phyloP scores from a whole-genome alignment of 2,797 vertebrate species.

The Vireo griseus region DNA sequence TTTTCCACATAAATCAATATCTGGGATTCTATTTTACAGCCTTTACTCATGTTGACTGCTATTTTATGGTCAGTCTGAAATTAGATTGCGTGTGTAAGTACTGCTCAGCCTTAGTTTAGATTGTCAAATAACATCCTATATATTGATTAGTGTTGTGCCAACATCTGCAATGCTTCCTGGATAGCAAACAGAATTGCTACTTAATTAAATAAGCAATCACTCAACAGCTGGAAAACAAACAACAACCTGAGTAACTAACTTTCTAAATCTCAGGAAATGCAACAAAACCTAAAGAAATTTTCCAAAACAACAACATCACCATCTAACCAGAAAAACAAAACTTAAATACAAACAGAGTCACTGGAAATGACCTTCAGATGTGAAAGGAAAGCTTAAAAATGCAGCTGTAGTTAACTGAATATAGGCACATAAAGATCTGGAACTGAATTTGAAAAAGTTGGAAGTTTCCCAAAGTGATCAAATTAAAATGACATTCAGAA shows the following conservation, averaged over 20 bases:
- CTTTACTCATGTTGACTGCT: neutral
- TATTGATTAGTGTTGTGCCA: neutral
- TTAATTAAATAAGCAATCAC: neutral
- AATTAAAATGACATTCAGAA: neutral
- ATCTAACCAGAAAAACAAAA: neutral
- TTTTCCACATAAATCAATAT: neutral
- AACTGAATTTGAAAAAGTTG: neutral
- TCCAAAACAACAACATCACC: accelerated
- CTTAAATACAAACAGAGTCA: neutral
- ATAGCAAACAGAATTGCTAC: neutral
- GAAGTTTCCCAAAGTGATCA: neutral
- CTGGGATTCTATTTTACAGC: neutral
- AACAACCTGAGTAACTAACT: neutral
- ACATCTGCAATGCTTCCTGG: neutral
- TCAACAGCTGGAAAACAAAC: neutral
- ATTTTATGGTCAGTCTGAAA: neutral
- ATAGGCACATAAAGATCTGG: neutral
- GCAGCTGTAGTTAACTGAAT: neutral
- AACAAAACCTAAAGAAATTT: neutral
- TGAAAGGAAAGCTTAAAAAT: neutral
- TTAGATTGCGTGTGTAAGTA: neutral
- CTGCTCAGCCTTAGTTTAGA: neutral
- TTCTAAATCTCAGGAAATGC: neutral
- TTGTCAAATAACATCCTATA: neutral
- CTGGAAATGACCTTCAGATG: neutral